Evolutionary conservation across 2,113 vertebrate species (phyloP).

Genomic region (Madoqua kirkii): DNA sequence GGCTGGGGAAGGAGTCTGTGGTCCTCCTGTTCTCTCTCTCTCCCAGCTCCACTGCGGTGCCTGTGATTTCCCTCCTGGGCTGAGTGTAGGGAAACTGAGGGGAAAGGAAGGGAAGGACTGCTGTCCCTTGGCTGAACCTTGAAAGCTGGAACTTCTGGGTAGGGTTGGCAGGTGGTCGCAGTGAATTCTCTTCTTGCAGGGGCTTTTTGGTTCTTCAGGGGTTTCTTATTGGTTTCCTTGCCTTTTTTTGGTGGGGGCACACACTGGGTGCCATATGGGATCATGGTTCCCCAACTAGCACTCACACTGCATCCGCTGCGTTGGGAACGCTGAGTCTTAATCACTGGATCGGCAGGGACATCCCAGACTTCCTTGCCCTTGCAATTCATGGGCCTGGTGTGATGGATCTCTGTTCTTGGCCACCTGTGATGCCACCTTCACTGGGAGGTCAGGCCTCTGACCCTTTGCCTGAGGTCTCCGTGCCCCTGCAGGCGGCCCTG

Average conservation of each 20-base stretch:
- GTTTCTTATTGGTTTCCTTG: neutral
- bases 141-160: neutral
- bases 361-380: neutral
- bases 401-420: neutral
- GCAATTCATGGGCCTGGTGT: neutral
- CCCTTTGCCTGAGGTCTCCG: neutral
- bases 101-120: neutral
- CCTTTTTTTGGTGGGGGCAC: neutral
- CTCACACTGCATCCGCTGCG: neutral
- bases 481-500: too few relatives aligned
- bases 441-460: neutral
- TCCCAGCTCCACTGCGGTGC: neutral
- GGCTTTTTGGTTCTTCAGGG: neutral
- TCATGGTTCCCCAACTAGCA: neutral
- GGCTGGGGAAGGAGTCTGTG: too few relatives aligned
- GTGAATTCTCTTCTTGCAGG: neutral
- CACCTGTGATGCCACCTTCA: too few relatives aligned
- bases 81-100: neutral
- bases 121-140: neutral
- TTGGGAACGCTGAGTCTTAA: neutral
- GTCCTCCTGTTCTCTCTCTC: neutral
- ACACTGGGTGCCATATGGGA: accelerated
- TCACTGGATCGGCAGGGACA: neutral
- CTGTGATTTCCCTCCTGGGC: neutral
- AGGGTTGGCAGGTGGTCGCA: neutral